Base-by-base conservation (phyloP, 1,140 invertebrate genomes). In the Drosophila pallidifrons region DNA sequence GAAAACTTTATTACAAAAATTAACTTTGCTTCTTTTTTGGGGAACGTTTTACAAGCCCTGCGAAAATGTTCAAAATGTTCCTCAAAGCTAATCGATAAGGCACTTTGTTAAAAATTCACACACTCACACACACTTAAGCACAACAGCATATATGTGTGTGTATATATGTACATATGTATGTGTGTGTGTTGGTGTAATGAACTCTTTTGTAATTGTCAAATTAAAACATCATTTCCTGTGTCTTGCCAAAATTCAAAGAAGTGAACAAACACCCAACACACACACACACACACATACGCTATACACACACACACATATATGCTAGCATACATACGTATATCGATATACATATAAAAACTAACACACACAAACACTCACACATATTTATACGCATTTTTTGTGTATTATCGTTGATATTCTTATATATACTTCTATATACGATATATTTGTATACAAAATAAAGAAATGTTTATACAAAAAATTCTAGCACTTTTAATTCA, bases 341-440 rank as follows among this genome's bases (percentile, higher is more conserved):
- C 20, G 20, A 25, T 6, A 52, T 41, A 59, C 4, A 49, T 11
- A 35, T 5, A 51, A 16, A 43, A n/a, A 55, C 51, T 20, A 11
- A 38, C 7, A 60, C n/a, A 16, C 13, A 16, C 16, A 35, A 10
- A 51, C 15, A 25, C 32, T 52, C 11, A 59, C 11, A 63, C 54
- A 69, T 61, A 78, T 75, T 70, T 78, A 64, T 77, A 69, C 58
- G 43, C 64, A 73, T 73, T 73, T 72, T 74, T 69, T 74, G 71
- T 69, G 65, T 74, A 61, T 41, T 60, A 60, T 47, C 57, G 71
- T 74, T 68, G 28, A 74, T 60, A 58, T 74, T 60, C 20, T 63
- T 70, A 60, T 41, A 75, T 57, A 71, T 74, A 51, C 68, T 60
- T 13, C 45, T 70, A 60, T 30, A 75, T 58, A 64, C 67, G 61